These are phyloP conservation scores for Prinia subflava DNA, from an alignment of 2,113 vertebrate genomes.

Conservation along the genomic window DNA sequence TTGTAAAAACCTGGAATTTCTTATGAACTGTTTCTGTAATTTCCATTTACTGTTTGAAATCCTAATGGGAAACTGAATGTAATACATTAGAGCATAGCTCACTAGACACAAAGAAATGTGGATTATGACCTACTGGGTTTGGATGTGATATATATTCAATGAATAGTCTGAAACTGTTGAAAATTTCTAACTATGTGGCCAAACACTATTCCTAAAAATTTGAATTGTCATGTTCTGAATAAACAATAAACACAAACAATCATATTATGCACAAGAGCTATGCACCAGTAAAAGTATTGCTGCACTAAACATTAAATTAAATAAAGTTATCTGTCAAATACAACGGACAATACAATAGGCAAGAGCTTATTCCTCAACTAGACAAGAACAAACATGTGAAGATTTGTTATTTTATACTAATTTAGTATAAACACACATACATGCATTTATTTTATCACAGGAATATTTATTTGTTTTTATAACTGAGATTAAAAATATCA, in stretches of 20 bases:
- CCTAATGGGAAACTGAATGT: background rate
- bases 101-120: constrained; percentile 7
- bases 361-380: background rate
- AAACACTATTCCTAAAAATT: background rate
- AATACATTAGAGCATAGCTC: background rate
- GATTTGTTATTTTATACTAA: background rate
- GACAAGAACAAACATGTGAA: background rate
- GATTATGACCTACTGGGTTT: background rate
- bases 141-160: constrained; percentile 11
- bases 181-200: background rate
- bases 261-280: background rate
- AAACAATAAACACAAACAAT: background rate
- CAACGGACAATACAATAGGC: background rate
- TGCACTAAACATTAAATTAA: background rate
- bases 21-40: background rate
- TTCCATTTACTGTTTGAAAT: background rate
- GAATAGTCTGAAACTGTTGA: constrained; percentile 13
- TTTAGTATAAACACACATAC: background rate
- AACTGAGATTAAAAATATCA: background rate
- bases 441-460: background rate
- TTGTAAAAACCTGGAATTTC: background rate
- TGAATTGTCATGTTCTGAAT: background rate
- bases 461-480: background rate
- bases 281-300: background rate
- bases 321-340: background rate